Base-by-base conservation (phyloP, 2,888 invertebrate genomes). In the Lasioglossum lativentre region DNA sequence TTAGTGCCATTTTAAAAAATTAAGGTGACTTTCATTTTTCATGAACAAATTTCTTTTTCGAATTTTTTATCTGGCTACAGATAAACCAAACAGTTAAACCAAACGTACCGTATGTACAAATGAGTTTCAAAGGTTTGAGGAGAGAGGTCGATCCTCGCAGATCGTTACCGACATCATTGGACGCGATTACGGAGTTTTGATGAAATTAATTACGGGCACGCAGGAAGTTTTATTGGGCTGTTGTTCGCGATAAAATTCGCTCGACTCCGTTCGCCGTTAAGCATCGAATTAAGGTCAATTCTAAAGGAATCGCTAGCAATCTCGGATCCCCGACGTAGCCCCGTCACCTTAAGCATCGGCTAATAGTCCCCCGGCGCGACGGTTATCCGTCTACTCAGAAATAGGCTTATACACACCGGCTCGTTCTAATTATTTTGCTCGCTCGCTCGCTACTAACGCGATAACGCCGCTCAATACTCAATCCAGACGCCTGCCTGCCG, bases 391-490 rank as follows among this genome's bases (percentile, higher is more conserved):
- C 91, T 92, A 91, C 86, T 80, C 86, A 81, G 88, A 90, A 90
- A 92, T 90, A 88, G 87, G 86, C 89, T 90, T 85, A 86, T 83
- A 86, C 80, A 83, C 75, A 73, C 68, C 76, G 74, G 90, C 78
- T 87, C 88, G 88, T 81, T 92, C 92, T 92, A 93, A 93, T 93
- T 92, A 93, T 93, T 93, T 93, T 91, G 93, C 92, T 91, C 91
- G 91, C 89, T 92, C 91, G 90, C 89, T 92, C 88, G 92, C 91
- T 89, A 90, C 90, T 93, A 93, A 93, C 89, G 87, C 88, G 92
- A 93, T 93, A 93, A 93, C 92, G 89, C 59, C 78, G 84, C 82
- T 85, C 87, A 77, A 88, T 92, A 90, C 89, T 90, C 82, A 79
- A 76, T 75, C 52, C 74, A 79, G 84, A 89, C 78, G 89, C 89